These are phyloP conservation scores for Holocentrus rufus DNA, from an alignment of 2,797 vertebrate species.

Conservation along the genomic window DNA sequence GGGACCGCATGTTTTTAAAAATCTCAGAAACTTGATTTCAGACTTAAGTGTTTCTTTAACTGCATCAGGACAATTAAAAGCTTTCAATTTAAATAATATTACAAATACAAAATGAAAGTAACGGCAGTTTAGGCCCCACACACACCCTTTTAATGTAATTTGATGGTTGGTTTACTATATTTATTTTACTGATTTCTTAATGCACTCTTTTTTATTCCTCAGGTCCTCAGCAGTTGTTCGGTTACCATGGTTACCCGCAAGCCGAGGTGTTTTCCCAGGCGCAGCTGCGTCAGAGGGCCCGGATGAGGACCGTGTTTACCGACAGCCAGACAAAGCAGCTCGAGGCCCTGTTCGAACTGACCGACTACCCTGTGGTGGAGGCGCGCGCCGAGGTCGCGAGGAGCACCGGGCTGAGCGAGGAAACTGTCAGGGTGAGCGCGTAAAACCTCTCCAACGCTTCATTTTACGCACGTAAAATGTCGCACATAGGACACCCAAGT, in stretches of 20 bases:
- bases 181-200: too few relatives aligned
- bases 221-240: constrained; percentile 21
- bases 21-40: too few relatives aligned
- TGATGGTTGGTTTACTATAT: too few relatives aligned
- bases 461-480: too few relatives aligned
- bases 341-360: constrained; percentile 74
- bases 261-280: background rate
- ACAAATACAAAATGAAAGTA: too few relatives aligned
- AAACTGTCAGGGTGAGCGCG: constrained; percentile 79
- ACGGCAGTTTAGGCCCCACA: too few relatives aligned
- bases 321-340: constrained; percentile 72
- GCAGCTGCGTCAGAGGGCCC: constrained; percentile 57
- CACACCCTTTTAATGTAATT: too few relatives aligned
- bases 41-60: too few relatives aligned
- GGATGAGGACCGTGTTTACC: constrained; percentile 81
- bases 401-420: constrained; percentile 74
- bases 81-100: too few relatives aligned
- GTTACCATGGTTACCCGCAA: constrained; percentile 39
- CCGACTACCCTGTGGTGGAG: constrained; percentile 73
- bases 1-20: too few relatives aligned
- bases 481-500: too few relatives aligned
- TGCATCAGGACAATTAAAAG: too few relatives aligned
- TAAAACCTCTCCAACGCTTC: background rate
- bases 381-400: constrained; percentile 69
- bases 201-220: background rate